Base-by-base conservation (phyloP, 2,113 vertebrate species). In the Tretioscincus oriximinensis region DNA sequence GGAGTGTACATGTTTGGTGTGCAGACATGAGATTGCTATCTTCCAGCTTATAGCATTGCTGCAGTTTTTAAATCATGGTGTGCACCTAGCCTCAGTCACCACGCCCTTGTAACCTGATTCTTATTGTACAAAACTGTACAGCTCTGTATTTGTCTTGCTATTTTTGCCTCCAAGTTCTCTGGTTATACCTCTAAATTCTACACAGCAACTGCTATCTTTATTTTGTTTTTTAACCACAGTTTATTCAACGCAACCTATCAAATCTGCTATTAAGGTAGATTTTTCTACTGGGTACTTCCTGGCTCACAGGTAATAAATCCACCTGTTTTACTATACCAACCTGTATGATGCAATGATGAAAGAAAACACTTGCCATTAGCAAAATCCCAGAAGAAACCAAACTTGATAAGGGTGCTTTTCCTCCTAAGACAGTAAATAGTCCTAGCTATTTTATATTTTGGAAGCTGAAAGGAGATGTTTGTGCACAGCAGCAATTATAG, bases 401-500 rank as follows among this genome's bases (percentile, higher is more conserved):
- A 12, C 79, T 73, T 73, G 81, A 84, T 35, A 79, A 11, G 41
- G 24, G 83, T 89, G 65, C 88, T 87, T 92, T 92, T 79, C 81
- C 31, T 29, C 67, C 72, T 77, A 75, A 81, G 58, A 65, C 81
- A 73, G 28, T 0, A 14, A 66, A 85, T 24, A 22, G 9, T 28
- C 86, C 67, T 0, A 1, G 72, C 71, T 49, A 72, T 80, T 61
- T 63, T 82, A 71, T 84, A 90, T 80, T 81, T 72, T 58, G 66
- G 80, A 7, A 2, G 18, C 83, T 28, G 83, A 89, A 81, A 82
- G 60, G 65, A 85, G 84, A 71, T 87, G 61, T 94, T 91, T 88
- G 85, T 90, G 90, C 81, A 81, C 82, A 83, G 87, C 87, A 87
- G 87, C 93, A 96, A 94, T 95, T 94, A 94, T 12, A 75, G 83